phyloP scores from a whole-genome alignment of 1,140 invertebrate genomes.

The Drosophila littoralis region DNA sequence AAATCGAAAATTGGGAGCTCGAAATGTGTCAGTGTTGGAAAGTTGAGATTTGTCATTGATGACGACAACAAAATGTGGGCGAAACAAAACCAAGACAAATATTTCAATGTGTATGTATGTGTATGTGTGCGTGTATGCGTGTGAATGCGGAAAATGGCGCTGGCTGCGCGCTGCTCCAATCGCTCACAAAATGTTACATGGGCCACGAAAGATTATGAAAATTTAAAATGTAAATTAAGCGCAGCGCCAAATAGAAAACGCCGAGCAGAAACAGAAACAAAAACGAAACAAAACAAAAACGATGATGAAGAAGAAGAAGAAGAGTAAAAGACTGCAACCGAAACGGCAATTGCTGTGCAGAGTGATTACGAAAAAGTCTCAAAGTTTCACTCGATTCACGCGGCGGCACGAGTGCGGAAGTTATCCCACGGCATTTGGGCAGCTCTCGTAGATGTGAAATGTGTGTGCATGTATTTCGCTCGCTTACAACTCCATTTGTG shows the following conservation, averaged over 20 bases:
- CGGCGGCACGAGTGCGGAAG: constrained; percentile 74
- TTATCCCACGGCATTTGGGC: constrained; percentile 74
- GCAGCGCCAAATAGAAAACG: constrained; percentile 7
- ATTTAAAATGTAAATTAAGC: constrained; percentile 77
- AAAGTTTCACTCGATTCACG: constrained; percentile 56
- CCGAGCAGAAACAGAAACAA: constrained; percentile 48
- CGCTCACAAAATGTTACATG: constrained; percentile 75
- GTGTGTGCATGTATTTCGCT: constrained; percentile 41
- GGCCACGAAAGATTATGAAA: constrained; percentile 70
- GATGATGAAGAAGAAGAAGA: neutral
- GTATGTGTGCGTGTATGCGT: constrained; percentile 30
- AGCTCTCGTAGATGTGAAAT: constrained; percentile 16
- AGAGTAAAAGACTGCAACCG: constrained; percentile 21
- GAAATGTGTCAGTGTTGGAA: constrained; percentile 20
- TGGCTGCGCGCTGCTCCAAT: constrained; percentile 48
- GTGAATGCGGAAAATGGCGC: constrained; percentile 73
- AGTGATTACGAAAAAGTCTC: constrained; percentile 77
- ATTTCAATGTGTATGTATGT: constrained; percentile 12
- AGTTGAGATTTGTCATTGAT: constrained; percentile 19
- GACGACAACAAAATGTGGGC: constrained; percentile 4
- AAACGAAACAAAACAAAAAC: constrained; percentile 19
- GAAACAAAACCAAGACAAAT: neutral
- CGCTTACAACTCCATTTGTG: constrained; percentile 67
- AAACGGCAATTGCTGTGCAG: constrained; percentile 79
- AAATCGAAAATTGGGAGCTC: constrained; percentile 2